Evolutionary conservation across 2,113 vertebrate genomes (phyloP), one percentile per base, ranked within the genome.

Genomic region (Melospiza georgiana): DNA sequence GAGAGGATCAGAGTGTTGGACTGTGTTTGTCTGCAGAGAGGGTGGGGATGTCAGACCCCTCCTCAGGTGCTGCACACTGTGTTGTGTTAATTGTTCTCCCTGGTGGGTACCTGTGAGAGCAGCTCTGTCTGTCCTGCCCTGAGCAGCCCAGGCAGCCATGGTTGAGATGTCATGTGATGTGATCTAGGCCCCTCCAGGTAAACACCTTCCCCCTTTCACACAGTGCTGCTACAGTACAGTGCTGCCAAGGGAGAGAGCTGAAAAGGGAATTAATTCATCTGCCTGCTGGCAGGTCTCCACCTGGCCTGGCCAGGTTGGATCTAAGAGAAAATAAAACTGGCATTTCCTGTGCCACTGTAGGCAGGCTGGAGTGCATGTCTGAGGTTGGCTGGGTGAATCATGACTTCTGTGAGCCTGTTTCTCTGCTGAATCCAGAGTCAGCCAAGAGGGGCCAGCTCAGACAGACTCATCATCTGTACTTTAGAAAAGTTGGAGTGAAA

Each of bases 211-310:
- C 18, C 33, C 30, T 88, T 72, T 73, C 37, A 71, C 37, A 43
- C 46, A 81, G 28, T 58, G 12, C 78, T 85, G 71, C 75, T 76
- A 27, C 43, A 80, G 77, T 15, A 68, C 49, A 51, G 25, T 59
- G 49, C 78, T 91, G 72, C 85, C 48, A 61, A 61, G 57, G 71
- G n/a, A 90, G 74, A 79, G 58, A 69, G 67, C 83, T 90, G 85
- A 86, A 72, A 85, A 87, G 68, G 75, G 79, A 93, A 62, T 92
- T 16, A 80, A 76, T 94, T 94, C 41, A 74, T 90, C 55, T 83
- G 43, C 27, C 41, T 93, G 37, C 58, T 80, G 88, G 82, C 68
- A 74, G 54, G 31, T 69, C 46, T 88, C 75, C 37, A 46, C 35
- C 52, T 93, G 81, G 87, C 77, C 71, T 90, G 74, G 39, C 85